Conservation (phyloP, 2,888 invertebrate genomes). For the Pseudeuparius sepicola region DNA sequence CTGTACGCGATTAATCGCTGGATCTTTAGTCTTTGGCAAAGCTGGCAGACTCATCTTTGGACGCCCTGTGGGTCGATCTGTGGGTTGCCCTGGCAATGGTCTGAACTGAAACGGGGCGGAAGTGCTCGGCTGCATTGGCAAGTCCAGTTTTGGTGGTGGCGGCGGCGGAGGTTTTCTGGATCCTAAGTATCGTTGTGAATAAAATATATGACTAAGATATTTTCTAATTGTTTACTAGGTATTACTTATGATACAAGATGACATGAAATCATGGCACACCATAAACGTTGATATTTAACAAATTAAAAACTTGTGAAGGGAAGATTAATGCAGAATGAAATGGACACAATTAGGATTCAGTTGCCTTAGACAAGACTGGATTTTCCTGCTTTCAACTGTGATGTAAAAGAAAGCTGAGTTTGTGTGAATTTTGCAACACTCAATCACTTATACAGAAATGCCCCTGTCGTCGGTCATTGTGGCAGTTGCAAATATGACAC, state of each 20-base stretch:
- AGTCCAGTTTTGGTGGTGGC: constrained; percentile 27
- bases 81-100: constrained; percentile 27
- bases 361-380: no score
- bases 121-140: constrained; percentile 25
- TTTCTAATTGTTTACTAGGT: not conserved
- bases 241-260: not conserved
- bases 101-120: constrained; percentile 29
- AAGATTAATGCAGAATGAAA: no score
- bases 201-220: not conserved
- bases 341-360: no score
- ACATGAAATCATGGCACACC: no score
- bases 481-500: no score
- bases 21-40: constrained; percentile 31
- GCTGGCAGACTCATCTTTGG: constrained; percentile 37
- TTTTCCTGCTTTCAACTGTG: no score
- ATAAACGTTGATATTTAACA: no score
- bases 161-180: constrained; percentile 14
- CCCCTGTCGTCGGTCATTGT: no score
- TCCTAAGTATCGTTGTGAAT: constrained; percentile 1
- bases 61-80: constrained; percentile 25
- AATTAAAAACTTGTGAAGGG: no score
- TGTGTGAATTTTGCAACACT: no score
- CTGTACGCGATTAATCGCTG: constrained; percentile 33
- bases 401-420: no score
- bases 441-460: no score